Evolutionary conservation across 2,797 vertebrate species (phyloP), one percentile per base, ranked within the genome.

Genomic region (Picus viridis): DNA sequence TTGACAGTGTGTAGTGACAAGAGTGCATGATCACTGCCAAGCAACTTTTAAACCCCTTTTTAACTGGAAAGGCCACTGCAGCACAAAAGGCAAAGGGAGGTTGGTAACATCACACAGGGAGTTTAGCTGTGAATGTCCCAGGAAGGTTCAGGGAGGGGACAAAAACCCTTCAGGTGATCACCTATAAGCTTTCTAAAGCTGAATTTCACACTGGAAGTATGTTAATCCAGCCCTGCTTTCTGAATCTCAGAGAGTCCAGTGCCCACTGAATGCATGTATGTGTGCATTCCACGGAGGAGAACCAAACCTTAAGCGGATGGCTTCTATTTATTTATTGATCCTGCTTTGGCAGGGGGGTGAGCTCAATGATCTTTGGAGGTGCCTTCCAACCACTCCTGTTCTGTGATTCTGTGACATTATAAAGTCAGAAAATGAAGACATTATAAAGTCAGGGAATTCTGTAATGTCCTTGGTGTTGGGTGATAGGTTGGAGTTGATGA

Each of bases 81-180:
- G 49, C 39, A 79, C 47, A 90, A 59, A 91, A 94, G 34, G 84
- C 39, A 88, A 84, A 88, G 34, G 34, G 49, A 88, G 43, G 61
- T 0, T 7, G 24, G 53, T 30, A 84, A 3, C 17, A 76, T 53
- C 22, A 23, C 43, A 73, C 0, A 27, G n/a, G 83, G 77, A 78
- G 82, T 91, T 82, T 57, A 86, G 13, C 41, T 32, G 5, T 32
- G 43, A 12, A 61, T 51, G 61, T 90, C 59, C 30, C 11, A 32
- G 26, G 86, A 84, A 64, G 36, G 36, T 39, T 75, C 47, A 77
- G 34, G 26, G 23, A n/a, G 16, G 53, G 32, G 63, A 70, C 18
- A 61, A 79, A 79, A 43, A 26, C 16, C 7, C 11, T 43, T 67
- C 77, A 70, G 53, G 5, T 84, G 56, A 84, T 72, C 53, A 63